phyloP scores from a whole-genome alignment of 1,140 invertebrate genomes.

The Chrysomallon squamiferum region DNA sequence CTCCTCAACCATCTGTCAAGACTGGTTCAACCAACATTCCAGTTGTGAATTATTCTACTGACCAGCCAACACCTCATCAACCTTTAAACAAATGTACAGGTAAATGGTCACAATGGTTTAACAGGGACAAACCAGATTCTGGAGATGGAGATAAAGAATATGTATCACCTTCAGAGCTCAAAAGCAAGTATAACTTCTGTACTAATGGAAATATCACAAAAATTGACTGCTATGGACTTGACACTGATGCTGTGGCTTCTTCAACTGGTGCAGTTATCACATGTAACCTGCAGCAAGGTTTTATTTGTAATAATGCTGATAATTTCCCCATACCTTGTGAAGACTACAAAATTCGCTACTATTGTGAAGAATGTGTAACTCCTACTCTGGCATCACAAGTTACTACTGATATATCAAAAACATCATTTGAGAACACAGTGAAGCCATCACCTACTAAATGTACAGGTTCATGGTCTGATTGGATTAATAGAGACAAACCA shows the following conservation, averaged over 20 bases:
- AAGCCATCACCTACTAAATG: not conserved
- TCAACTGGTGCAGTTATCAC: slow-evolving; percentile 16
- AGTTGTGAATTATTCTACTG: too few relatives aligned
- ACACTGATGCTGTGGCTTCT: not conserved
- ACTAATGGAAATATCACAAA: slow-evolving; percentile 33
- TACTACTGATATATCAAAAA: not conserved
- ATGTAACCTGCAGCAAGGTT: slow-evolving; percentile 36
- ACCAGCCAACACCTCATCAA: not conserved
- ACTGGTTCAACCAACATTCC: too few relatives aligned
- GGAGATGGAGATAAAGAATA: slow-evolving; percentile 38
- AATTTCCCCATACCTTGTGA: slow-evolving; percentile 47
- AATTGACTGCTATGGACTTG: slow-evolving; percentile 36
- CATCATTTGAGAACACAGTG: too few relatives aligned
- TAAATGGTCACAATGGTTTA: slow-evolving; percentile 42
- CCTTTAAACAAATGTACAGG: slow-evolving; percentile 15
- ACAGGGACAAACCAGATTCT: slow-evolving; percentile 37
- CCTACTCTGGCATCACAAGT: not conserved
- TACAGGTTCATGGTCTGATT: slow-evolving; percentile 26
- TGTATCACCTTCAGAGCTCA: slow-evolving; percentile 24
- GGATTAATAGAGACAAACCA: slow-evolving; percentile 48
- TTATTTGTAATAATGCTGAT: slow-evolving; percentile 31
- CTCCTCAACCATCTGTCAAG: too few relatives aligned
- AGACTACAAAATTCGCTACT: slow-evolving; percentile 61
- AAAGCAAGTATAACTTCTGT: slow-evolving; percentile 27
- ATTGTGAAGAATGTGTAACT: not conserved